Evolutionary conservation across 1,140 invertebrate genomes (phyloP).

Genomic region (Drosophila auraria): DNA sequence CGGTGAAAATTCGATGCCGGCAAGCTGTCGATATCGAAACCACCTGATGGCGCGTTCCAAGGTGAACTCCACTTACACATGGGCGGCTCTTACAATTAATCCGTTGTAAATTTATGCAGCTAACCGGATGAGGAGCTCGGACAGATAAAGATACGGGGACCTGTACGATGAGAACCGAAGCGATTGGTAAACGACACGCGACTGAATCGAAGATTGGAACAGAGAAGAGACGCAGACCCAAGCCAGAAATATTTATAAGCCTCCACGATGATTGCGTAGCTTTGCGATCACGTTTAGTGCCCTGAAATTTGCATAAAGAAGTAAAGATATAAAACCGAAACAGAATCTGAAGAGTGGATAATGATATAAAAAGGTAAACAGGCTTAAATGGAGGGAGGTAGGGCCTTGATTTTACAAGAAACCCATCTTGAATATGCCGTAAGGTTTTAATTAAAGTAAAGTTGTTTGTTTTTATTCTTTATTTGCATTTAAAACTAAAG

Average conservation of each 20-base stretch:
- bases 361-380: constrained; percentile 16
- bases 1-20: constrained; percentile 1
- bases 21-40: constrained; percentile 5
- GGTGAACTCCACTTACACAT: constrained; percentile 22
- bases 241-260: constrained; percentile 23
- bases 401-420: constrained; percentile 19
- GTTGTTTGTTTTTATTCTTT: neutral
- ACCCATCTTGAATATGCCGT: neutral
- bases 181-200: constrained; percentile 52
- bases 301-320: constrained; percentile 45
- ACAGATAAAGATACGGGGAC: constrained; percentile 21
- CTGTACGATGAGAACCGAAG: constrained; percentile 19
- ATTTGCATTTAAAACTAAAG: neutral
- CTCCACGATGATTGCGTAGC: constrained; percentile 21
- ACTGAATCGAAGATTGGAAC: constrained; percentile 39
- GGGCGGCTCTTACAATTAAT: constrained; percentile 38
- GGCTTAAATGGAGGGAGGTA: constrained; percentile 1
- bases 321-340: constrained; percentile 19
- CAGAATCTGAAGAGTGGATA: constrained; percentile 6
- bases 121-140: constrained; percentile 39
- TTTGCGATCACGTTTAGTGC: constrained; percentile 49
- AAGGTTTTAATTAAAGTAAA: neutral
- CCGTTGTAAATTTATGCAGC: constrained; percentile 54
- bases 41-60: constrained; percentile 33
- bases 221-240: constrained; percentile 22